A percentile compares a stretch with the other conserved stretches of the same genome.
Conservation (phyloP, 2,113 vertebrate genomes). For the Pomatostomus ruficeps region DNA sequence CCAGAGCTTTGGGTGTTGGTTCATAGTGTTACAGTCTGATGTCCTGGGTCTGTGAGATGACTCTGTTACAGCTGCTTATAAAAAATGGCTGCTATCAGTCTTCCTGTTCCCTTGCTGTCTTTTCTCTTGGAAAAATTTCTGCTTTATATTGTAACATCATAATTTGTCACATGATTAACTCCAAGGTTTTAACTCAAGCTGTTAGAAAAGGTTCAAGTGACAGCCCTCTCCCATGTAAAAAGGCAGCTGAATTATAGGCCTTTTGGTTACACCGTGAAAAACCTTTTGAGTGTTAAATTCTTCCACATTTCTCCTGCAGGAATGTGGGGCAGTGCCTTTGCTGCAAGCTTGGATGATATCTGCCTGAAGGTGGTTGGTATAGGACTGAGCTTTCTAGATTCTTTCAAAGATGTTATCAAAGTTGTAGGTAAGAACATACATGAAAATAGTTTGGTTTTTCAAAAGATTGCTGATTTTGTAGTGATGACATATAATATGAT, state of each 20-base stretch:
- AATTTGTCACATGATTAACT: neutral
- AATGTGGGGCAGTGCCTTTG: conserved; percentile 79
- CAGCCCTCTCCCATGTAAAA: neutral
- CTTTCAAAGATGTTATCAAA: conserved; percentile 54
- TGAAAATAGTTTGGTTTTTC: neutral
- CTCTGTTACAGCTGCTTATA: neutral
- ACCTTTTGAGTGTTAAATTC: neutral
- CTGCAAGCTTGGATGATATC: conserved; percentile 76
- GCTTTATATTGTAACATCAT: neutral
- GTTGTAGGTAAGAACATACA: conserved; percentile 58
- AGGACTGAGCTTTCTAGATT: conserved; percentile 61
- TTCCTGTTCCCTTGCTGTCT: neutral
- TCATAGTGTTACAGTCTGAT: neutral
- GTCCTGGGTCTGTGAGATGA: neutral
- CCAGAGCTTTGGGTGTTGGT: neutral
- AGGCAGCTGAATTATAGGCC: neutral
- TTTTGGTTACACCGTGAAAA: neutral
- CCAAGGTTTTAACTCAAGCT: neutral
- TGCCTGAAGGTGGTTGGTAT: conserved; percentile 62
- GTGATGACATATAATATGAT: neutral
- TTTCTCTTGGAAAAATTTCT: neutral
- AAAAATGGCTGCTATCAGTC: neutral
- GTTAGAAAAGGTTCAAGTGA: neutral
- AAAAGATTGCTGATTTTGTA: neutral
- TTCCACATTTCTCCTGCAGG: conserved; percentile 43